Base-by-base conservation (phyloP, 2,888 invertebrate genomes). In the Thelaira solivaga region DNA sequence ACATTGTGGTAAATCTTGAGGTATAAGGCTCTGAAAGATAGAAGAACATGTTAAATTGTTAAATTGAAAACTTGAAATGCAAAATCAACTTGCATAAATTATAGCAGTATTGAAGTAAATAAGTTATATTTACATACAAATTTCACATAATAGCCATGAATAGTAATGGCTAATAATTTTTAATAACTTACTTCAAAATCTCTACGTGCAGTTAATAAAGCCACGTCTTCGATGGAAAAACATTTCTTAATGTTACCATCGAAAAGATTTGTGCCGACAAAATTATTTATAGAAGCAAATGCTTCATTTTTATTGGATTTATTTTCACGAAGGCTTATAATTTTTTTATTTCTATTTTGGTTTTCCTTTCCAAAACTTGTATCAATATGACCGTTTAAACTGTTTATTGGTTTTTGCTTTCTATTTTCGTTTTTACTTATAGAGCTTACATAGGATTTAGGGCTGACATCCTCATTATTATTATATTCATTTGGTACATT, bases 251-350 rank as follows among this genome's bases (percentile, higher is more conserved):
- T 80, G 16, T 80, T 82, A 7, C 76, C 81, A 2, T 82, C 82
- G 79, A 89, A 87, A 2, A 89, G 83, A 83, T 88, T 88, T 29
- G 88, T 86, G 6, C 89, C 89, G 47, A 88, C 82, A 68, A 88
- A 88, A 49, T 64, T 82, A 6, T 78, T n/a, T n/a, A n/a, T n/a
- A n/a, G n/a, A n/a, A n/a, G n/a, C 62, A n/a, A 73, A 36, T 43
- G 61, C 57, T 10, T n/a, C 5, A 29, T n/a, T 24, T 2, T 47
- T 11, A 13, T 16, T 16, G 10, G 2, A 8, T 49, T 26, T 26
- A 31, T 24, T 24, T n/a, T n/a, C n/a, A n/a, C n/a, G n/a, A n/a
- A n/a, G n/a, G 22, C 8, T 24, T 22, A 18, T 1, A n/a, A 4
- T 47, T 47, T 24, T 5, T n/a, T 47, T n/a, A 47, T 13, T 24